Conservation (phyloP, 2,888 invertebrate genomes). For the Mechanitis mazaeus region DNA sequence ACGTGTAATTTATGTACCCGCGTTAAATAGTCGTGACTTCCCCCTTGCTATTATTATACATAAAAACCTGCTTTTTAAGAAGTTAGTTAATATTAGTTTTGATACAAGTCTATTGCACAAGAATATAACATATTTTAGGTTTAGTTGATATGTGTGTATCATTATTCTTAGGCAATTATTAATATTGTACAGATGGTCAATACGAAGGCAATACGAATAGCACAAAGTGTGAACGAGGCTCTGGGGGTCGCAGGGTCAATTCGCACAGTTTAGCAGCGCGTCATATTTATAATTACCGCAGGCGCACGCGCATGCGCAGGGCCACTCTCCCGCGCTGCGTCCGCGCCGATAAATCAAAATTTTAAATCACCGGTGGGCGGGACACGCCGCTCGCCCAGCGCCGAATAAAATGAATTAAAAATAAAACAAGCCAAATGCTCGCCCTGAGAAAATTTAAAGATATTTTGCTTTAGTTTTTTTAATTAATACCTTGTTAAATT, state of each 20-base stretch:
- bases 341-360: conserved; percentile 74
- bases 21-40: background rate
- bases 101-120: no score
- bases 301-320: no score
- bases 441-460: conserved; percentile 73
- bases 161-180: no score
- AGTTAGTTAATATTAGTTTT: no score
- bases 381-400: conserved; percentile 63
- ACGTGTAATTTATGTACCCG: conserved; percentile 5
- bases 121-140: no score
- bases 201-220: conserved; percentile 6
- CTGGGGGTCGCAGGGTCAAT: conserved; percentile 61
- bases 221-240: conserved; percentile 32
- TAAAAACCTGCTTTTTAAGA: no score
- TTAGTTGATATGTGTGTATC: no score
- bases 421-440: conserved; percentile 70
- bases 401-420: conserved; percentile 77
- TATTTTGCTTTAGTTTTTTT: conserved; percentile 77
- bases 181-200: no score
- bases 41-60: background rate
- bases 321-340: conserved; percentile 53
- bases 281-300: conserved; percentile 62
- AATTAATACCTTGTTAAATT: conserved; percentile 78
- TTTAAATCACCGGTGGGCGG: conserved; percentile 77
- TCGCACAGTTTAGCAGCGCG: conserved; percentile 74